A percentile compares a stretch with the other conserved stretches of the same genome.
phyloP scores from a whole-genome alignment of 2,113 vertebrate genomes.

The Rhynchopsitta pachyrhyncha region DNA sequence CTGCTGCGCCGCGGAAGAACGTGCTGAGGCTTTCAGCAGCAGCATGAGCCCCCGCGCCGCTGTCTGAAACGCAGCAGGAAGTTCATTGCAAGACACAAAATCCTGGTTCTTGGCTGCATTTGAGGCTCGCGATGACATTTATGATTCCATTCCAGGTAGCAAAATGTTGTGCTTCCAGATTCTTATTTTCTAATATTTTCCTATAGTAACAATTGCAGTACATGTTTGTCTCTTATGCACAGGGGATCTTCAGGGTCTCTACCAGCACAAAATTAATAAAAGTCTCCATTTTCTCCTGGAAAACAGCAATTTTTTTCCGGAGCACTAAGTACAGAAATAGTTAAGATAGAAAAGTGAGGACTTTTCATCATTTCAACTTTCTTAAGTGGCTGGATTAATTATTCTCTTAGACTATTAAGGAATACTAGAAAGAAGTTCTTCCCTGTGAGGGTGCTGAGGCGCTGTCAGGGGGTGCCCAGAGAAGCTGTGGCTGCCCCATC shows the following conservation, averaged over 20 bases:
- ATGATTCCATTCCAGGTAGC: too few relatives aligned
- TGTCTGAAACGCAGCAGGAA: rapidly evolving
- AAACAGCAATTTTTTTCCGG: background rate
- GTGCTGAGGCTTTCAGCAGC: rapidly evolving
- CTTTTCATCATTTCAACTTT: background rate
- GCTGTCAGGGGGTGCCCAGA: background rate
- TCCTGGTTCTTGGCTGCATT: background rate
- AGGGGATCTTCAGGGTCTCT: background rate
- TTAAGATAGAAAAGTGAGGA: background rate
- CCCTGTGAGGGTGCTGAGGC: background rate
- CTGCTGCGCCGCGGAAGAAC: background rate
- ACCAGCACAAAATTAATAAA: background rate
- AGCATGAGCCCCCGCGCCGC: rapidly evolving
- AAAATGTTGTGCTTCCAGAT: background rate
- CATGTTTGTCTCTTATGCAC: rapidly evolving
- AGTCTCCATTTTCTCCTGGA: background rate
- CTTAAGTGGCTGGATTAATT: background rate
- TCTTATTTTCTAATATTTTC: background rate
- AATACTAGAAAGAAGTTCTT: background rate
- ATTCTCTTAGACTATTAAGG: background rate
- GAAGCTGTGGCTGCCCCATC: background rate
- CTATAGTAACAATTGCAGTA: background rate
- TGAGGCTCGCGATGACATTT: background rate
- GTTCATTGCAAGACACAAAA: rapidly evolving
- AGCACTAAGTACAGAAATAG: background rate